Conservation (phyloP, 2,888 invertebrate species). For the Drosophila peninsularis region DNA sequence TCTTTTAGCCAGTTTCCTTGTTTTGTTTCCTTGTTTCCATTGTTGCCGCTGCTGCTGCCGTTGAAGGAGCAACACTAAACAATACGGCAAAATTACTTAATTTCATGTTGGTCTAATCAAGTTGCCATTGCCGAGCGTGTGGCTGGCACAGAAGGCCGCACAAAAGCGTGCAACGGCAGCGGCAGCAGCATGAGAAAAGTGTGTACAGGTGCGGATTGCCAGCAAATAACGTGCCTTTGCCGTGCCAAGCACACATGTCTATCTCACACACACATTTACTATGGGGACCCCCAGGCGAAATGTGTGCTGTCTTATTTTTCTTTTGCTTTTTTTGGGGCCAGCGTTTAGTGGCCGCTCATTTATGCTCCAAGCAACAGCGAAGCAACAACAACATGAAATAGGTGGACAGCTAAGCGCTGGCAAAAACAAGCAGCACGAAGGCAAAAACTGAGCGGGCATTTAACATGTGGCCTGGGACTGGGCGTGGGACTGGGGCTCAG, state of each 20-base stretch:
- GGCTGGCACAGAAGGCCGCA: constrained; percentile 62
- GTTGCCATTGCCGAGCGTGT: constrained; percentile 70
- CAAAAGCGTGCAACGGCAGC: constrained; percentile 58
- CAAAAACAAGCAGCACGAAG: constrained; percentile 32
- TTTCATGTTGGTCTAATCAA: constrained; percentile 81
- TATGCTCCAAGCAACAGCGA: constrained; percentile 46
- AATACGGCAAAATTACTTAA: constrained; percentile 77
- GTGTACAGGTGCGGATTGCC: constrained; percentile 42
- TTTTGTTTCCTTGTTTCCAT: constrained; percentile 45
- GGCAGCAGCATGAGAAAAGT: constrained; percentile 20
- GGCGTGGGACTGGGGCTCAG: constrained; percentile 1
- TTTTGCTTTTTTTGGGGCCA: constrained; percentile 31
- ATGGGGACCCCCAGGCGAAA: constrained; percentile 18
- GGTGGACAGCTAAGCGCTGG: constrained; percentile 71
- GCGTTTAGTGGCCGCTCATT: constrained; percentile 72
- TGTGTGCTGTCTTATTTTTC: constrained; percentile 29
- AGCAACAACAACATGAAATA: constrained; percentile 66
- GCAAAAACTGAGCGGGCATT: constrained; percentile 42
- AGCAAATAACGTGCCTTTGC: constrained; percentile 57
- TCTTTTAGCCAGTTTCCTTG: constrained; percentile 43
- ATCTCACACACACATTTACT: constrained; percentile 7
- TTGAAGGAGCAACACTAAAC: constrained; percentile 63
- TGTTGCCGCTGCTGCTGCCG: constrained; percentile 41
- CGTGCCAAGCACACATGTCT: constrained; percentile 55
- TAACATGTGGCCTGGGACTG: constrained; percentile 43